Percentiles rank a stretch among this genome's conserved stretches.
phyloP scores from a whole-genome alignment of 2,797 vertebrate species.

The Anolis apletophallus region DNA sequence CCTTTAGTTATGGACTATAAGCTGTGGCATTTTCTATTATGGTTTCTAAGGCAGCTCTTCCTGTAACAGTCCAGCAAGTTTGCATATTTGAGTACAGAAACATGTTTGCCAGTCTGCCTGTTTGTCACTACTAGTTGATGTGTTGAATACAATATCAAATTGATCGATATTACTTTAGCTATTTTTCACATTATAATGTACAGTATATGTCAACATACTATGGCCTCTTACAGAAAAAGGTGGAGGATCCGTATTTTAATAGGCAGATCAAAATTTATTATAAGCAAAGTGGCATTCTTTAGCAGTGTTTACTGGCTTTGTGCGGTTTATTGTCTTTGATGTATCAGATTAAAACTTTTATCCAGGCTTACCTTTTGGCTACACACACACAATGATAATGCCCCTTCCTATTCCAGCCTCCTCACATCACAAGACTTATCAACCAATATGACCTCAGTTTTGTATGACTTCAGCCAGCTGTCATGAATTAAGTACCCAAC shows the following conservation, averaged over 20 bases:
- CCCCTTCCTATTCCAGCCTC: no score
- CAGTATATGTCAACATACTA: background rate
- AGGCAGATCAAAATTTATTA: background rate
- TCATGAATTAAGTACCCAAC: background rate
- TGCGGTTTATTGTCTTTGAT: background rate
- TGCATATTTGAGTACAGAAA: no score
- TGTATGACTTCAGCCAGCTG: background rate
- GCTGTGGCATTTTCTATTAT: background rate
- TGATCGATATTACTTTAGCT: background rate
- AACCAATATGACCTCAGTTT: background rate
- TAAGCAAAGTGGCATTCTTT: background rate
- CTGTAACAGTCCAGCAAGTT: background rate
- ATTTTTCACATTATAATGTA: background rate
- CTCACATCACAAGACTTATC: background rate
- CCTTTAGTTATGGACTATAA: background rate
- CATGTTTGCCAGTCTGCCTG: no score
- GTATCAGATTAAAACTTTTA: background rate
- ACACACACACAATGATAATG: no score
- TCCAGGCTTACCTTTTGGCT: background rate
- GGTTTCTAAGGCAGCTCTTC: background rate
- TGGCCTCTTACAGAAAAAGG: background rate
- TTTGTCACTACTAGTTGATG: background rate
- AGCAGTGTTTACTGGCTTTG: background rate
- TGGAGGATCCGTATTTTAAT: background rate
- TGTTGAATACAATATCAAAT: slow-evolving; percentile 3